Conservation (phyloP, 2,113 vertebrate species). For the Nycticebus coucang region DNA sequence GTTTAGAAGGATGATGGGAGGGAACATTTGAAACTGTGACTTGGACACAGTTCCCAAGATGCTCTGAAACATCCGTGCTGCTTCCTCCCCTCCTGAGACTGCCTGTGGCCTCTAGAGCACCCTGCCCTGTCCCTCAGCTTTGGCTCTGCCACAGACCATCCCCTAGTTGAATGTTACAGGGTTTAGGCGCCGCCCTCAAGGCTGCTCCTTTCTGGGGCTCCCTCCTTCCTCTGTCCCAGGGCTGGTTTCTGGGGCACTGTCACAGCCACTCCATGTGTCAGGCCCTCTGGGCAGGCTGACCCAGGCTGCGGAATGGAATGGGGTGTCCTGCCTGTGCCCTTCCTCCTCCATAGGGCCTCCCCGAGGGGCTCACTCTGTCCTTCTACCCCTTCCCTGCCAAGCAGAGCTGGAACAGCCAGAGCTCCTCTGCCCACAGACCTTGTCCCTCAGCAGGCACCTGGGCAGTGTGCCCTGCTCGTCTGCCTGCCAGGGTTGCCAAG, state of each 20-base stretch:
- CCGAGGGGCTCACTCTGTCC: background rate
- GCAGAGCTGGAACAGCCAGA: background rate
- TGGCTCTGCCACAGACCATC: background rate
- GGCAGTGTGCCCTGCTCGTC: conserved; percentile 46
- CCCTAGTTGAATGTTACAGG: background rate
- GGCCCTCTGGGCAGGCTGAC: background rate
- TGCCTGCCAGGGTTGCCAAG: conserved; percentile 65
- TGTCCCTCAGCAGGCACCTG: conserved; percentile 63
- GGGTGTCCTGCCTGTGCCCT: background rate
- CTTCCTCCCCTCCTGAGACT: background rate
- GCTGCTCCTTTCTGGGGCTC: too few relatives aligned
- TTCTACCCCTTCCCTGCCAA: background rate
- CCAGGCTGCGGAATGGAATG: background rate
- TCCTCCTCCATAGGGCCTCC: background rate
- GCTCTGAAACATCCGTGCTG: background rate
- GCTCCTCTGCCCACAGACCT: background rate
- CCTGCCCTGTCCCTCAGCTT: background rate
- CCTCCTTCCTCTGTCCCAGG: background rate
- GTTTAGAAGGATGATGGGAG: background rate
- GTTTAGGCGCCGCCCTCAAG: background rate
- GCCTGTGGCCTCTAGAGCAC: background rate
- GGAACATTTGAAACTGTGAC: background rate
- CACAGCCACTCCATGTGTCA: background rate
- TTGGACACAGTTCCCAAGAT: background rate
- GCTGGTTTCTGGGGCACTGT: background rate